These are phyloP conservation scores for Caenorhabditis tropicalis DNA, from an alignment of 1,140 invertebrate genomes.

Conservation along the genomic window DNA sequence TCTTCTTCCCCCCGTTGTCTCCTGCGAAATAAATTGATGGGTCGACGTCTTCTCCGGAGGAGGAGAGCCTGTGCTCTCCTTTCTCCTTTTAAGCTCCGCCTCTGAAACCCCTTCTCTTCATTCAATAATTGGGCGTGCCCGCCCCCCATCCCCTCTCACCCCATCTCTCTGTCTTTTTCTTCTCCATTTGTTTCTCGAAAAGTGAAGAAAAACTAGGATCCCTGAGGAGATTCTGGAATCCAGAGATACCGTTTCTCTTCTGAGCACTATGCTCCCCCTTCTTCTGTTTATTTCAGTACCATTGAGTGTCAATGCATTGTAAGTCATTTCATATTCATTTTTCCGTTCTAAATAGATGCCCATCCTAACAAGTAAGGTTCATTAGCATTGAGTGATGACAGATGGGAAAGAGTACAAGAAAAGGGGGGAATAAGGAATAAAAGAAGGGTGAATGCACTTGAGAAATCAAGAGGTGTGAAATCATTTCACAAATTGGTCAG, in stretches of 20 bases:
- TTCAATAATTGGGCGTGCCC: slow-evolving; percentile 43
- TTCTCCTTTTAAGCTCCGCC: background rate
- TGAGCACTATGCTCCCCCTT: slow-evolving; percentile 8
- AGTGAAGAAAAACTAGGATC: slow-evolving; percentile 13
- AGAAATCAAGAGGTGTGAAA: slow-evolving; percentile 41
- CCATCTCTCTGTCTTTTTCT: background rate
- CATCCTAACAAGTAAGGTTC: slow-evolving; percentile 1
- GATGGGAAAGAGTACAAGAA: no score
- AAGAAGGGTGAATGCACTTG: slow-evolving; percentile 12
- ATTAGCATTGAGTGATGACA: slow-evolving; percentile 44
- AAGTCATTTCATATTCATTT: background rate
- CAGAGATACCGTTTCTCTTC: background rate
- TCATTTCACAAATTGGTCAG: background rate
- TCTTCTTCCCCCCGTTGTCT: background rate
- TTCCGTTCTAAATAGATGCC: background rate
- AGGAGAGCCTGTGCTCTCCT: background rate
- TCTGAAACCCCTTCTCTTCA: background rate
- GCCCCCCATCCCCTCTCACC: no score
- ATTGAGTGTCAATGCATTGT: background rate
- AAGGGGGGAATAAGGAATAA: background rate
- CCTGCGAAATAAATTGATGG: slow-evolving; percentile 41
- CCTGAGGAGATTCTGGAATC: background rate
- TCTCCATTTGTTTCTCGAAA: slow-evolving; percentile 10
- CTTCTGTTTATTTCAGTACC: background rate
- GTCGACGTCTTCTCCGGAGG: no score